Evolutionary conservation across 2,797 vertebrate genomes (phyloP), one percentile per base, ranked within the genome.

Genomic region (Cynopterus sphinx): DNA sequence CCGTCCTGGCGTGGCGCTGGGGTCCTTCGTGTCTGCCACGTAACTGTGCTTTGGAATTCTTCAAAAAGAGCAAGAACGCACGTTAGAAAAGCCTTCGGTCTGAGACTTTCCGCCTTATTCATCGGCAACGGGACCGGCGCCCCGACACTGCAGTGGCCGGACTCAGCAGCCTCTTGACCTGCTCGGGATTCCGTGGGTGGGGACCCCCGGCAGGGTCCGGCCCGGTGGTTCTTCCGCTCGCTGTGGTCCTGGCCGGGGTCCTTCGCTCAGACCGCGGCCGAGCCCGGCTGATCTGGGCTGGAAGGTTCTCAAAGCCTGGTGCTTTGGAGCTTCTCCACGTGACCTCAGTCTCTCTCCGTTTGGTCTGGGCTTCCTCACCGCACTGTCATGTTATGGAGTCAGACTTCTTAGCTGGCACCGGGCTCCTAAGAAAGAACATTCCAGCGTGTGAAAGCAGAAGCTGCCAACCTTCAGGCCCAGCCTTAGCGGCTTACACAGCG

Each of bases 61-160:
- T 71, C 31, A 22, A 63, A 90, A 65, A 39, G 36, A 36, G n/a
- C 22, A 63, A 36, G 12, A 22, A 26, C 0, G 46, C 2, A 16
- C n/a, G 17, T 9, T 70, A 36, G 46, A 46, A 87, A 65, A 15
- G 9, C 17, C 7, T 39, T 24, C 33, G 33, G 51, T 49, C 26
- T 33, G 39, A 7, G 57, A 28, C 19, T 12, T 7, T 83, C 33
- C 5, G 12, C 36, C 77, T 71, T 9, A 49, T 51, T 21, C 33
- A 6, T 3, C 5, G 43, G 21, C 13, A 6, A 81, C 1, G 2
- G 2, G 26, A 55, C 21, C n/a, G 33, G 33, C 0, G 2, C 24
- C 19, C 4, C 65, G 41, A 36, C 33, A 67, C 13, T 28, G 65
- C 49, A 84, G n/a, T 24, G 9, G 13, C 16, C 43, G 51, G 11